phyloP scores from a whole-genome alignment of 1,140 invertebrate genomes.

The Pachyrhynchus sulphureomaculatus region DNA sequence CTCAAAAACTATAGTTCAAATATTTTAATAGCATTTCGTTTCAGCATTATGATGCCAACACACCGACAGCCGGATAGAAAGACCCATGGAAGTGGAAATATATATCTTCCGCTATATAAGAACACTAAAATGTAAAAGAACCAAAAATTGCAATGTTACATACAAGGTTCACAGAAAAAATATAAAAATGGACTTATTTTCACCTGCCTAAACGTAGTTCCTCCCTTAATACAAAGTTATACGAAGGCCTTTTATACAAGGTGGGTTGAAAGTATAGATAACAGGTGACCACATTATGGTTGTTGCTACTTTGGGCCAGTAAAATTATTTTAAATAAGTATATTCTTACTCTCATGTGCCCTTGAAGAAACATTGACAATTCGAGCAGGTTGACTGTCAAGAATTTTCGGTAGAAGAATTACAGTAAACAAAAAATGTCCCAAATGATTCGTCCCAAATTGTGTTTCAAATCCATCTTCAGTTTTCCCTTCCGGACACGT shows the following conservation, averaged over 20 bases:
- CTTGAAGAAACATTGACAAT: conserved; percentile 66
- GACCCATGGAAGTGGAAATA: too few relatives aligned
- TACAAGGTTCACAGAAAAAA: not conserved
- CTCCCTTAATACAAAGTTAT: not conserved
- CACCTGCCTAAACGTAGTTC: not conserved
- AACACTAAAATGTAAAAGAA: too few relatives aligned
- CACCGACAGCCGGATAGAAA: too few relatives aligned
- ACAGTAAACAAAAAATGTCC: conserved; percentile 85
- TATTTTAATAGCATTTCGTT: too few relatives aligned
- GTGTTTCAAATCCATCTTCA: conserved; percentile 78
- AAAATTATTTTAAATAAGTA: not conserved
- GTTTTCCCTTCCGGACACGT: conserved; percentile 65
- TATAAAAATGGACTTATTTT: not conserved
- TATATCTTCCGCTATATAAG: too few relatives aligned
- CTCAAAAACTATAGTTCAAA: too few relatives aligned
- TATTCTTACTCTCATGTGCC: conserved; percentile 55
- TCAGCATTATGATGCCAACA: too few relatives aligned
- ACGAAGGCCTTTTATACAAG: not conserved
- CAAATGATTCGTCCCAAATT: conserved; percentile 76
- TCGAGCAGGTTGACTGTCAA: conserved; percentile 52
- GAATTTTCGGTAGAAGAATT: conserved; percentile 67
- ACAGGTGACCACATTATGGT: too few relatives aligned
- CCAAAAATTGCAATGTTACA: too few relatives aligned
- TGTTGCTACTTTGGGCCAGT: too few relatives aligned
- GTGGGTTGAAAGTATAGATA: too few relatives aligned